A percentile compares a stretch with the other conserved stretches of the same genome.
Conservation (phyloP, 2,888 invertebrate genomes). For the Biston betularia region DNA sequence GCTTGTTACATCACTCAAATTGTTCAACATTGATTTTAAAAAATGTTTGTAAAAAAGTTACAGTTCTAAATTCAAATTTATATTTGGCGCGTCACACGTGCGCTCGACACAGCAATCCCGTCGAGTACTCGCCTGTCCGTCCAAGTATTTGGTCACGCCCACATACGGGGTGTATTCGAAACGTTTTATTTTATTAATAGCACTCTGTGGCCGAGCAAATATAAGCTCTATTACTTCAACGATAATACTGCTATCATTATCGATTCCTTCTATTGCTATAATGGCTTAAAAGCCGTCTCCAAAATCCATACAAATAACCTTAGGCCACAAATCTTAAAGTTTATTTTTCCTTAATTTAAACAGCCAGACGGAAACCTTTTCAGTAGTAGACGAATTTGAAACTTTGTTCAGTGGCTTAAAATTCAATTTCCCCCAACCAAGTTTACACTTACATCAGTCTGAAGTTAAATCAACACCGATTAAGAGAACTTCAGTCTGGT, state of each 20-base stretch:
- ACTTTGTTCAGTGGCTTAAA: conserved; percentile 18
- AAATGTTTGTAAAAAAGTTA: conserved; percentile 11
- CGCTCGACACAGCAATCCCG: conserved; percentile 59
- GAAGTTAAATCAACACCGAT: conserved; percentile 54
- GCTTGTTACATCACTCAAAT: not conserved
- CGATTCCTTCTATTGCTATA: conserved; percentile 9
- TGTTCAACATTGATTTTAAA: not conserved
- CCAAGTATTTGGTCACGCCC: conserved; percentile 70
- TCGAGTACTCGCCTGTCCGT: conserved; percentile 62
- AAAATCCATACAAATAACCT: conserved; percentile 27
- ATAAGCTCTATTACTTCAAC: conserved; percentile 73
- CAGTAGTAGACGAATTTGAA: conserved; percentile 28
- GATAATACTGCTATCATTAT: conserved; percentile 70
- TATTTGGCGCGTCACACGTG: conserved; percentile 58
- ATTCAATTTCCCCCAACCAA: conserved; percentile 1
- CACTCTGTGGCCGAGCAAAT: conserved; percentile 66
- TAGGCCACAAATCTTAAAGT: conserved; percentile 15
- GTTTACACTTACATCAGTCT: conserved; percentile 42
- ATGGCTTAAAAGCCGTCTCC: not conserved
- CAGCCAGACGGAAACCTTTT: not conserved
- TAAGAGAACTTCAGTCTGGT: conserved; percentile 67
- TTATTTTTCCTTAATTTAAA: conserved; percentile 6
- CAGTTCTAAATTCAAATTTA: conserved; percentile 30
- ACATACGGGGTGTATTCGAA: conserved; percentile 81
- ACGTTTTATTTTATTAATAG: conserved; percentile 77